Conservation (phyloP, 2,888 invertebrate genomes). For the Ferdinandea cuprea region DNA sequence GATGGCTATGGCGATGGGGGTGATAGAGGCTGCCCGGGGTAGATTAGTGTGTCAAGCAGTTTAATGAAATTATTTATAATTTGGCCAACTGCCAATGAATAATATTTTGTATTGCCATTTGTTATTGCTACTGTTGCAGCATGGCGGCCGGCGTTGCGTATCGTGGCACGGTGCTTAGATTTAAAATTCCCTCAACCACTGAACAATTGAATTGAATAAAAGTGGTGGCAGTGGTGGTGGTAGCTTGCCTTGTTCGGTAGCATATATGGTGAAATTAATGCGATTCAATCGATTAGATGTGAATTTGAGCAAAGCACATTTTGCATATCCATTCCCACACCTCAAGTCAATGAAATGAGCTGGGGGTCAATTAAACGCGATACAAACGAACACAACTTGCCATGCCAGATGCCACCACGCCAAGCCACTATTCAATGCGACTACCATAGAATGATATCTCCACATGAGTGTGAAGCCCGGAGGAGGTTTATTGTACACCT, state of each 20-base stretch:
- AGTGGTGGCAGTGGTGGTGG: slow-evolving; percentile 1
- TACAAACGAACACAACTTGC: slow-evolving; percentile 33
- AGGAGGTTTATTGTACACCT: too few relatives aligned
- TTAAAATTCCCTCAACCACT: slow-evolving; percentile 47
- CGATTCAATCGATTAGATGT: slow-evolving; percentile 58
- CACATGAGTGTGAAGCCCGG: too few relatives aligned
- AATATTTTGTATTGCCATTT: slow-evolving; percentile 49
- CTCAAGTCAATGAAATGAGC: slow-evolving; percentile 7
- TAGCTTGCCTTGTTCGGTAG: slow-evolving; percentile 25
- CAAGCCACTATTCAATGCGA: too few relatives aligned
- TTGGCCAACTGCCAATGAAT: slow-evolving; percentile 79
- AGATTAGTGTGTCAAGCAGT: slow-evolving; percentile 76
- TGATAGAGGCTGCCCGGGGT: not conserved
- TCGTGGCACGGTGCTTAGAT: slow-evolving; percentile 24
- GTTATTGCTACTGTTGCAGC: slow-evolving; percentile 4
- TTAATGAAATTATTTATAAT: slow-evolving; percentile 82
- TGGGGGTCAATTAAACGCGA: slow-evolving; percentile 63
- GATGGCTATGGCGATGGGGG: not conserved
- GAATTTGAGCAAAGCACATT: slow-evolving; percentile 41
- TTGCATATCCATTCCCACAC: not conserved
- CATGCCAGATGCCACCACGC: too few relatives aligned
- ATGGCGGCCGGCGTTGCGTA: not conserved
- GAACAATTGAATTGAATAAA: slow-evolving; percentile 54
- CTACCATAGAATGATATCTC: too few relatives aligned
- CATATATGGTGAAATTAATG: slow-evolving; percentile 53